Evolutionary conservation across 2,113 vertebrate genomes (phyloP), one percentile per base, ranked within the genome.

Genomic region (Corynorhinus townsendii): DNA sequence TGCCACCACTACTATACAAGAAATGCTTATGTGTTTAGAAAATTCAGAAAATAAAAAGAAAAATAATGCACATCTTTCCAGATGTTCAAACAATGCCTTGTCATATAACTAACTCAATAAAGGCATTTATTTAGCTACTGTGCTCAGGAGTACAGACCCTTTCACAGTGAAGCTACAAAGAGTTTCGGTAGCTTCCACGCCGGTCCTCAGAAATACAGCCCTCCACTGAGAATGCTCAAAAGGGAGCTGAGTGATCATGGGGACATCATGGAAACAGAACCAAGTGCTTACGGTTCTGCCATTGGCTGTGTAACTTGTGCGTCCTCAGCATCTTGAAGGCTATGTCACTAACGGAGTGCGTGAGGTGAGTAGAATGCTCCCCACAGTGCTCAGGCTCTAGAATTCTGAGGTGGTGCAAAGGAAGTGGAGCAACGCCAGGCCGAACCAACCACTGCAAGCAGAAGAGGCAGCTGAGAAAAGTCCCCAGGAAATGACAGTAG

Each of bases 51-150:
- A 43, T 35, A 71, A 86, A 81, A 54, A 83, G 40, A 64, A 91
- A 86, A 90, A 49, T 47, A 86, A 86, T 49, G 47, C 19, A 35
- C 49, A 79, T 69, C 52, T 64, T 64, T 86, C 28, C 28, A 90
- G 54, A 38, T 52, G 52, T 72, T 84, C 72, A 35, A 89, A 90
- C 81, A 54, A 86, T 64, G 28, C n/a, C 35, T 47, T 69, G 59
- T 49, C n/a, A 40, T 49, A 76, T 14, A 59, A 75, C 24, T 82
- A 86, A 69, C 33, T 75, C 11, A 59, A 12, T n/a, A 49, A 49
- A 81, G 33, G 4, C 14, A 81, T 49, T 68, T 66, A 79, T 68
- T 40, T 71, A 83, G 62, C 62, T 45, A 52, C 7, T 91, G 43
- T 30, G 76, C 59, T 71, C 43, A 54, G 83, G 83, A 28, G 10